These are phyloP conservation scores for Acarapis woodi DNA, from an alignment of 1,140 invertebrate species.

Conservation along the genomic window DNA sequence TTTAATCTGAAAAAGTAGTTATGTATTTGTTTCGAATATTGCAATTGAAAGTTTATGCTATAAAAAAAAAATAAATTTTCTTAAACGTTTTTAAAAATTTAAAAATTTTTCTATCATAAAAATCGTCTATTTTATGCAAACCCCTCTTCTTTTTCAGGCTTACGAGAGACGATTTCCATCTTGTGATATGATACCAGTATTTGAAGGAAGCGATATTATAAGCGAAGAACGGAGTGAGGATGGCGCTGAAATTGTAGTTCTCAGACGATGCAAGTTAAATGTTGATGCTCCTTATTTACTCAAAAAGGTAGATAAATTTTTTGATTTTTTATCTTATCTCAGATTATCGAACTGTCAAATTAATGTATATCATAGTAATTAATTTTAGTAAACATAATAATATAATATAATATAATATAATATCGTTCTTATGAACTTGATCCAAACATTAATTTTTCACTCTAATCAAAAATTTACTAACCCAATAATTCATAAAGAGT, in stretches of 20 bases:
- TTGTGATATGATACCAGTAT: constrained; percentile 79
- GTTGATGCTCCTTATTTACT: constrained; percentile 82
- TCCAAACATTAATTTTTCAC: too few species aligned
- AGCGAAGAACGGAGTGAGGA: constrained; percentile 45
- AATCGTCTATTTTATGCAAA: constrained; percentile 2
- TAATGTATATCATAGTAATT: too few species aligned
- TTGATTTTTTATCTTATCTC: too few species aligned
- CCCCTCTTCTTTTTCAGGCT: constrained; percentile 30
- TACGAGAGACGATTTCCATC: constrained; percentile 76
- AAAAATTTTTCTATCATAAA: constrained; percentile 2
- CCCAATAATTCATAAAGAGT: too few species aligned
- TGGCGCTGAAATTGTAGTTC: constrained; percentile 46
- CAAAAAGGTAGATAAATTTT: constrained; percentile 38
- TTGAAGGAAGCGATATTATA: constrained; percentile 57
- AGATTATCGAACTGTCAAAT: too few species aligned
- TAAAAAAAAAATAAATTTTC: neutral
- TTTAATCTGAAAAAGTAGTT: too few species aligned
- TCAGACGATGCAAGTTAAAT: constrained; percentile 60
- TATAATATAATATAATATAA: too few species aligned
- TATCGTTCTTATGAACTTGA: too few species aligned
- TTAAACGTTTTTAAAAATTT: neutral
- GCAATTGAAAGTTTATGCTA: too few species aligned
- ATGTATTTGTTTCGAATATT: too few species aligned
- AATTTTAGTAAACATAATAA: too few species aligned
- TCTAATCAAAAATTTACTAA: too few species aligned